Evolutionary conservation across 1,140 invertebrate genomes (phyloP).

Genomic region (Arctopsyche grandis): DNA sequence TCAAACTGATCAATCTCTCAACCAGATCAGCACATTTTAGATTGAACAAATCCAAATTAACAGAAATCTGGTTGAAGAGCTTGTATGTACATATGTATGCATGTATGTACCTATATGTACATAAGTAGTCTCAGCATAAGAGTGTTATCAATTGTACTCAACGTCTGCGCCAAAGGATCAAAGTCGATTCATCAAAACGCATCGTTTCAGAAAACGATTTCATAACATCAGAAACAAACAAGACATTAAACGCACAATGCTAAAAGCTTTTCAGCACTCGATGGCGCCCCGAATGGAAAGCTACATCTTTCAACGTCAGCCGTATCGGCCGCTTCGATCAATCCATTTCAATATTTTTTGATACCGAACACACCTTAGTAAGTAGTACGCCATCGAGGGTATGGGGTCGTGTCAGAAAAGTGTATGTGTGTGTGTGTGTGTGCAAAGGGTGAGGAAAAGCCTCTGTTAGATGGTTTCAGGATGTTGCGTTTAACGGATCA

Average conservation of each 20-base stretch:
- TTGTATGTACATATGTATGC: no score
- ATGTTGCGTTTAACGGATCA: conserved; percentile 42
- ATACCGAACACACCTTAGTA: conserved; percentile 33
- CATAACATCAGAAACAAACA: conserved; percentile 38
- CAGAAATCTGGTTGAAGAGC: no score
- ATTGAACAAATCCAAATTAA: no score
- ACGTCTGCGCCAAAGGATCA: no score
- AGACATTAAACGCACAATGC: conserved; percentile 44
- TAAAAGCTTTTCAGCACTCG: conserved; percentile 48
- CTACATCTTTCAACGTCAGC: conserved; percentile 51
- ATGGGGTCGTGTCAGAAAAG: background rate
- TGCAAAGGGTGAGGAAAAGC: conserved; percentile 19
- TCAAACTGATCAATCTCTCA: no score
- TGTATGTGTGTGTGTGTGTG: background rate
- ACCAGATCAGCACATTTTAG: no score
- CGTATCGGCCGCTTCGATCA: conserved; percentile 41
- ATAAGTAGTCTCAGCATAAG: no score
- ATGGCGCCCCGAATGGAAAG: conserved; percentile 32
- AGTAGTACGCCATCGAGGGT: background rate
- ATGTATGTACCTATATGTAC: no score
- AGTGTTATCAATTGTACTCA: no score
- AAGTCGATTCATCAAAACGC: no score
- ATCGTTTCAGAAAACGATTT: background rate
- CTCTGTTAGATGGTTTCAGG: conserved; percentile 28
- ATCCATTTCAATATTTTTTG: conserved; percentile 46